Conservation (phyloP, 2,113 vertebrate genomes). For the Notiomystis cincta region DNA sequence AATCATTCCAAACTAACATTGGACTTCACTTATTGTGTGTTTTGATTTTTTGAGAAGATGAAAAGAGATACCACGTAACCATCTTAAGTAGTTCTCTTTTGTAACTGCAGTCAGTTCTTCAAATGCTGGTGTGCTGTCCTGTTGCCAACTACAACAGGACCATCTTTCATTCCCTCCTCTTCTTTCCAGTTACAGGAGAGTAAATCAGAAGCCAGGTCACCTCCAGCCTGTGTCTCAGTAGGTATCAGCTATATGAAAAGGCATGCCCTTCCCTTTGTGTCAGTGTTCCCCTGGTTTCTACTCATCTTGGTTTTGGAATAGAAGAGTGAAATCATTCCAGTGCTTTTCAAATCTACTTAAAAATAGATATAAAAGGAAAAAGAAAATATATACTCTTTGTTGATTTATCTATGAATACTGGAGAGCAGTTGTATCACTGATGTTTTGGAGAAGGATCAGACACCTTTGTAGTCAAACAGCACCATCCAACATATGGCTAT, state of each 20-base stretch:
- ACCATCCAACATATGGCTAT: background rate
- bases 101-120: background rate
- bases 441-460: background rate
- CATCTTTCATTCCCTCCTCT: background rate
- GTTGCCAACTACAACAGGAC: background rate
- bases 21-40: background rate
- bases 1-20: background rate
- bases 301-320: background rate
- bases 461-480: background rate
- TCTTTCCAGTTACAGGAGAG: background rate
- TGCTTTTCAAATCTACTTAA: background rate
- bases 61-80: background rate
- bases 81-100: background rate
- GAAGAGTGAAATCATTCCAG: background rate
- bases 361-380: background rate
- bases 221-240: background rate
- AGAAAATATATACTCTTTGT: background rate
- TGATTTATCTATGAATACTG: background rate
- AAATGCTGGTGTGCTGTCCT: background rate
- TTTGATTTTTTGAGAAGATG: background rate
- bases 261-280: background rate
- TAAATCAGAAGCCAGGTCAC: background rate
- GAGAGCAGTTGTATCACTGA: background rate
- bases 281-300: background rate
- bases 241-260: background rate